Conservation (phyloP, 2,797 vertebrate species). For the Buphagus erythrorhynchus region DNA sequence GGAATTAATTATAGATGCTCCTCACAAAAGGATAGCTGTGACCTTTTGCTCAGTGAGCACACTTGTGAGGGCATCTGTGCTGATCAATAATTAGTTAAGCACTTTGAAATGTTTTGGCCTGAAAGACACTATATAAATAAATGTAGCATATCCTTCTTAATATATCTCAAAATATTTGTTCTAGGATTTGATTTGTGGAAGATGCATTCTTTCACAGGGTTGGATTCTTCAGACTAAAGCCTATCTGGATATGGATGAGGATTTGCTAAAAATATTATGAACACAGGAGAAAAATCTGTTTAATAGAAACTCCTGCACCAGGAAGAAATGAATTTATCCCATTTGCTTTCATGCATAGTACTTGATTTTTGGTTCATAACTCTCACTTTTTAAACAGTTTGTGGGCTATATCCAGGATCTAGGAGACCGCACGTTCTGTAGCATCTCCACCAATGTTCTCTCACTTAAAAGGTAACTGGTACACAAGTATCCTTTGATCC, state of each 20-base stretch:
- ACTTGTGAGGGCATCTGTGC: background rate
- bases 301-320: background rate
- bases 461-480: constrained; percentile 21
- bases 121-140: background rate
- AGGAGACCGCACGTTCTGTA: background rate
- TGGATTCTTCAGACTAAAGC: background rate
- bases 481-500: background rate
- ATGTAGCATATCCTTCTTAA: background rate
- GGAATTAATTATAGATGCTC: background rate
- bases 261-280: background rate
- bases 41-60: background rate
- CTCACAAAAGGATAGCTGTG: background rate
- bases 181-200: constrained; percentile 15
- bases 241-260: background rate
- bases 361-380: background rate
- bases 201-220: background rate
- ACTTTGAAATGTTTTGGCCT: constrained; percentile 22
- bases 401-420: background rate
- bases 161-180: constrained; percentile 20
- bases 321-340: background rate
- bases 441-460: background rate
- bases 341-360: background rate
- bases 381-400: background rate
- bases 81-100: background rate
- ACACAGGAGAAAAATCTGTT: background rate